These are phyloP conservation scores for Leucopsar rothschildi DNA, from an alignment of 2,113 vertebrate genomes.

Conservation along the genomic window DNA sequence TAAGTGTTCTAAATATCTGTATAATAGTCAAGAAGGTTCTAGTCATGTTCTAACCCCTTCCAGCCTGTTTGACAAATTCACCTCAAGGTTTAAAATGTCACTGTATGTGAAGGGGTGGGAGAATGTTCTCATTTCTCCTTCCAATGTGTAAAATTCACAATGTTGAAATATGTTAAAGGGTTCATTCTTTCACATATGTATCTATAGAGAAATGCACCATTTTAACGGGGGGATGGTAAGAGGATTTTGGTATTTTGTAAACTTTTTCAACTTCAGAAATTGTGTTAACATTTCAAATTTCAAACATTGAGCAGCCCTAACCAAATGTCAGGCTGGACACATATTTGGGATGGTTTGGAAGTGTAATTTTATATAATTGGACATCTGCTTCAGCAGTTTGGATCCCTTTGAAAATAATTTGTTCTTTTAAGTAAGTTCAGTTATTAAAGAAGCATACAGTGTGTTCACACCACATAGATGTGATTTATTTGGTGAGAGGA, in stretches of 20 bases:
- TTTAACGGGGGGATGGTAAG: neutral
- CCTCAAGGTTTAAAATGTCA: neutral
- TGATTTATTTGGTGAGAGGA: neutral
- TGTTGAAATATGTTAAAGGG: neutral
- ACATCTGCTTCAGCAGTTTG: neutral
- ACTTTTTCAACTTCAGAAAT: neutral
- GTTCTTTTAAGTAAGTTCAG: neutral
- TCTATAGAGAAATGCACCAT: accelerated
- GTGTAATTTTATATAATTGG: neutral
- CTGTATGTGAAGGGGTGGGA: neutral
- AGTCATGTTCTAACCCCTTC: neutral
- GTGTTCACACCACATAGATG: neutral
- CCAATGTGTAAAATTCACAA: neutral
- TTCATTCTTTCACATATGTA: neutral
- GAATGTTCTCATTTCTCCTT: neutral
- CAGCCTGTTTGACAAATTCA: neutral
- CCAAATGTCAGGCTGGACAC: neutral
- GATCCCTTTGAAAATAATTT: neutral
- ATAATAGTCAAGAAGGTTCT: neutral
- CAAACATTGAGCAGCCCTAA: neutral
- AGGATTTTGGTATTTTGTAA: neutral
- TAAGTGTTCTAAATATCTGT: neutral
- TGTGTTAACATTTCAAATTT: neutral
- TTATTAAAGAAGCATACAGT: neutral
- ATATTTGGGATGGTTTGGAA: neutral